These are phyloP conservation scores for Heliconius charithonia DNA, from an alignment of 2,888 invertebrate species.

Conservation along the genomic window DNA sequence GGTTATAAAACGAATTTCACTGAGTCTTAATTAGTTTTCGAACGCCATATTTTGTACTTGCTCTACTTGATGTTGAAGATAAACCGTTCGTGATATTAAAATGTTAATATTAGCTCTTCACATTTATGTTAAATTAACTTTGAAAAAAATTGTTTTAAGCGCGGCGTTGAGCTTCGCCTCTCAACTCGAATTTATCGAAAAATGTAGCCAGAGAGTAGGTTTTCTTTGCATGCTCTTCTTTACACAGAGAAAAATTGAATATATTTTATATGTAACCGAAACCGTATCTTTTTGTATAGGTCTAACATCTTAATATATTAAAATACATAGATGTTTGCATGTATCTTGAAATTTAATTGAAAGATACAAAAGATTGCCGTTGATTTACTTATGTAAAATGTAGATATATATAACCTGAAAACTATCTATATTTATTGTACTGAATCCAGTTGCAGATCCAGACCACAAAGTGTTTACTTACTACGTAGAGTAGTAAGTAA, in stretches of 20 bases:
- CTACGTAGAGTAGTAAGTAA: too few species aligned
- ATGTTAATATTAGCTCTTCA: neutral
- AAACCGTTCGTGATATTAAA: constrained; percentile 8
- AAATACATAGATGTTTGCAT: too few species aligned
- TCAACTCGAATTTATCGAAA: neutral
- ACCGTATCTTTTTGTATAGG: too few species aligned
- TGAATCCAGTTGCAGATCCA: neutral
- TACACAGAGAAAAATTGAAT: too few species aligned
- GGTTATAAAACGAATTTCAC: constrained; percentile 40
- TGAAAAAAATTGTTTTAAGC: neutral
- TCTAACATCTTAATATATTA: too few species aligned
- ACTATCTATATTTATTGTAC: too few species aligned
- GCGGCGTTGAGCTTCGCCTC: neutral
- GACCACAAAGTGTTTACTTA: neutral
- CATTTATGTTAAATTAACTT: neutral
- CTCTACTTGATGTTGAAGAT: constrained; percentile 6
- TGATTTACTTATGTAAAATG: neutral
- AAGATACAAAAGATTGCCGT: neutral
- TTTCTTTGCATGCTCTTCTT: too few species aligned
- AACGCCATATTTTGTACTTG: constrained; percentile 22
- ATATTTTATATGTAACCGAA: neutral
- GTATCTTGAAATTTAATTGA: neutral
- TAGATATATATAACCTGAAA: too few species aligned
- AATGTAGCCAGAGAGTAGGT: too few species aligned
- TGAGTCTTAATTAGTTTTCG: constrained; percentile 43